Base-by-base conservation (phyloP, 1,140 invertebrate genomes). In the Theocolax elegans region DNA sequence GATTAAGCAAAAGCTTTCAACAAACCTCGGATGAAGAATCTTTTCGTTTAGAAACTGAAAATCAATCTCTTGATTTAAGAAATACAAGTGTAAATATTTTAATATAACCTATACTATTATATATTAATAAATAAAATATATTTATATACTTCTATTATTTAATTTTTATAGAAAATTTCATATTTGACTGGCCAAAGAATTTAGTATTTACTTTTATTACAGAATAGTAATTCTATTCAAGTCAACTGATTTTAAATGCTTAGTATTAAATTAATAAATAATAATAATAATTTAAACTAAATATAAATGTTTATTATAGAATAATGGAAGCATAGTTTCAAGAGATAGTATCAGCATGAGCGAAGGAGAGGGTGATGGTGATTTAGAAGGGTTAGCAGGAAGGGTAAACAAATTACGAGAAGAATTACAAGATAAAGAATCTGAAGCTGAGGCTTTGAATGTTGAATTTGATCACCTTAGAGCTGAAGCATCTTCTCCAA, bases 341-440 rank as follows among this genome's bases (percentile, higher is more conserved):
- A 74, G 75, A 49, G 81, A 83, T 21, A 83, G 81, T 21, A 75
- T 83, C 13, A 83, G 81, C n/a, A 80, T 84, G 75, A 85, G 83
- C 25, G 85, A 86, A 72, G 83, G 83, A 49, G 84, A 86, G 66
- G 83, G 78, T 7, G 83, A 86, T 66, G 79, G 74, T n/a, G 83
- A 86, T 63, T 74, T 85, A 13, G 84, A 86, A 63, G 81, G 80
- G 15, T 78, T 84, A 58, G 80, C 82, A 8, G 82, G 80, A 35
- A 77, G 83, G 44, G 81, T 85, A 0, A 82, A 80, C 27, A 79
- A 81, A 62, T 72, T 86, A 13, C 76, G 83, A 71, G 81, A 84
- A 56, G 42, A 81, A 42, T 64, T 85, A 6, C 81, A 85, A 38
- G 80, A 79, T 15, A 85, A 85, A 56, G 82, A 82, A 73, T 82